Evolutionary conservation across 2,888 invertebrate genomes (phyloP).

Genomic region (Bhutanitis thaidina): DNA sequence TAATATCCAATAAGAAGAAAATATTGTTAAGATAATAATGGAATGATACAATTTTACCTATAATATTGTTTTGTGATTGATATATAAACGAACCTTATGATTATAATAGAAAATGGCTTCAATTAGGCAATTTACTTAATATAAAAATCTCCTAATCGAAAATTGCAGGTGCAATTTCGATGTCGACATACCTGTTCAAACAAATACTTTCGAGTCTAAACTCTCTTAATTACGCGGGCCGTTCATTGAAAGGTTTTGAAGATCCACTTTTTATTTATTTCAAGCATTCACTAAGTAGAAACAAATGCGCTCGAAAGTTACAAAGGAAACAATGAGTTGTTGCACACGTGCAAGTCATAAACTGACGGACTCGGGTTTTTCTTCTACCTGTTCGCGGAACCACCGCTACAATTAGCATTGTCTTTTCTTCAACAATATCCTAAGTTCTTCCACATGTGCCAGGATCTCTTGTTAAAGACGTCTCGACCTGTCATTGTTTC

Average conservation of each 20-base stretch:
- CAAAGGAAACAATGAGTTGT: constrained; percentile 36
- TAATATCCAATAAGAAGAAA: too few relatives aligned
- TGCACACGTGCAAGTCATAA: constrained; percentile 66
- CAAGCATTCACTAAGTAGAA: constrained; percentile 13
- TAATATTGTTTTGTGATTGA: too few relatives aligned
- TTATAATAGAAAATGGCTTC: too few relatives aligned
- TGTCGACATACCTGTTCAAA: too few relatives aligned
- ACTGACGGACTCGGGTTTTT: constrained; percentile 40
- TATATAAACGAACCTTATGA: too few relatives aligned
- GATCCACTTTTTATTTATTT: background rate
- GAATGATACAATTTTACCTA: too few relatives aligned
- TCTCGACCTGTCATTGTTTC: constrained; percentile 9
- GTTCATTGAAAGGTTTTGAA: background rate
- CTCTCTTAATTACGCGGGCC: background rate
- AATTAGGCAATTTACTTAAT: too few relatives aligned
- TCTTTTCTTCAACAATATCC: constrained; percentile 36
- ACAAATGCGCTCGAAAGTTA: constrained; percentile 13
- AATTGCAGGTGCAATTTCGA: too few relatives aligned
- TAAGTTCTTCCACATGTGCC: constrained; percentile 61
- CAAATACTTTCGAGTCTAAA: too few relatives aligned
- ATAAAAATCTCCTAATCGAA: too few relatives aligned
- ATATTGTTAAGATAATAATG: too few relatives aligned
- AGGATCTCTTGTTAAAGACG: constrained; percentile 27
- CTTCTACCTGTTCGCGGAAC: constrained; percentile 56
- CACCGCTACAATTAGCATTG: constrained; percentile 35